Conservation (phyloP, 2,113 vertebrate genomes). For the Columba janthina region DNA sequence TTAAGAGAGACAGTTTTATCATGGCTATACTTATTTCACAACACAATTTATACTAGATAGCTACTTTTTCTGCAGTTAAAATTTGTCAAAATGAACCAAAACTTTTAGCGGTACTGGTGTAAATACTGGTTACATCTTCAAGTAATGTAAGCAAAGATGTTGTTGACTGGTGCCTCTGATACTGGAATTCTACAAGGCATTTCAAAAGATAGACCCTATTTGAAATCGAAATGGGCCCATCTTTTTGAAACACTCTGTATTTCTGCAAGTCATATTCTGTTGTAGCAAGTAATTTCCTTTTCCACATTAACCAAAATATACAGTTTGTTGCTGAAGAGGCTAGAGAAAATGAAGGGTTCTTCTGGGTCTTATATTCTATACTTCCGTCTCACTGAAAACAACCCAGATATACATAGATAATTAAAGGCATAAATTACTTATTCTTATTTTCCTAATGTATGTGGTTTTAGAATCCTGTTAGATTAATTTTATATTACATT, state of each 20-base stretch:
- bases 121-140: background rate
- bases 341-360: background rate
- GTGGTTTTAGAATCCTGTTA: background rate
- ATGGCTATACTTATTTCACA: background rate
- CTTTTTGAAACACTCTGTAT: background rate
- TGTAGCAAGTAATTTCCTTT: background rate
- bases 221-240: no score
- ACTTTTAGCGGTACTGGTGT: background rate
- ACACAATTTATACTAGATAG: background rate
- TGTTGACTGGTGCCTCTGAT: background rate
- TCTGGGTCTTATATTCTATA: background rate
- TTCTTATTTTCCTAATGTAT: background rate
- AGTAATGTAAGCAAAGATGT: background rate
- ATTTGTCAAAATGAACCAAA: background rate
- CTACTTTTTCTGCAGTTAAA: background rate
- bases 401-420: background rate
- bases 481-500: slow-evolving; percentile 22
- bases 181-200: background rate
- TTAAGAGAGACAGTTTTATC: background rate
- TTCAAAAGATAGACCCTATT: no score
- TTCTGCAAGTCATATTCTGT: background rate
- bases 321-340: background rate
- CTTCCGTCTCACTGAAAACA: background rate
- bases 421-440: background rate
- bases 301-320: background rate